phyloP scores from a whole-genome alignment of 2,113 vertebrate species.

The Dasyornis broadbenti region DNA sequence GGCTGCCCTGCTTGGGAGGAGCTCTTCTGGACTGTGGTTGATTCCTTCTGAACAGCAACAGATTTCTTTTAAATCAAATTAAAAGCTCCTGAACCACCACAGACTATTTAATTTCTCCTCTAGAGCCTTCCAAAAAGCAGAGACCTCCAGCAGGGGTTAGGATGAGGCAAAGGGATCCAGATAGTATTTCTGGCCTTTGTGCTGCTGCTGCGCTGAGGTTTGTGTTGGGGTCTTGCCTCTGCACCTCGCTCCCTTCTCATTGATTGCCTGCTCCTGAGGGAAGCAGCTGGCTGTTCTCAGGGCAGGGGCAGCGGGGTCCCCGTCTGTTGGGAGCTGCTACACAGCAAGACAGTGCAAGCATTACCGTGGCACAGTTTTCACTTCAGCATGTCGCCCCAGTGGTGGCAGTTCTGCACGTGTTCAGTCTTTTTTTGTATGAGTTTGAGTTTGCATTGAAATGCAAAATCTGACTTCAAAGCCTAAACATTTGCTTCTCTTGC shows the following conservation, averaged over 20 bases:
- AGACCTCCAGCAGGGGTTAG: neutral
- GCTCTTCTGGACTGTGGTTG: neutral
- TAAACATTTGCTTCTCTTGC: neutral
- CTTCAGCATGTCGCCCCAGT: neutral
- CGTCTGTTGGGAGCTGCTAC: neutral
- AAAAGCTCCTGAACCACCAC: neutral
- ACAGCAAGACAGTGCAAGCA: neutral
- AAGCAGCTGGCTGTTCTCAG: neutral
- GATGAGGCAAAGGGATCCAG: neutral
- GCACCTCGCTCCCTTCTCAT: neutral
- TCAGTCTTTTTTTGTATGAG: neutral
- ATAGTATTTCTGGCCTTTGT: neutral
- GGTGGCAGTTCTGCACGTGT: neutral
- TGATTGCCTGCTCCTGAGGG: neutral
- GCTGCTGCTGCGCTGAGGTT: neutral
- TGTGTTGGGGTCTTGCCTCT: rapidly evolving
- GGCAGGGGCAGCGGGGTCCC: neutral
- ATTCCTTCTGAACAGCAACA: neutral
- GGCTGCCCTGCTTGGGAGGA: neutral
- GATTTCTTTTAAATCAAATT: neutral
- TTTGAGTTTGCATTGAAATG: neutral
- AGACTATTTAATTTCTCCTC: neutral
- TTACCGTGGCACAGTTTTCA: neutral
- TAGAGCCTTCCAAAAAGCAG: neutral
- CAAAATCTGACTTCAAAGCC: neutral